Evolutionary conservation across 2,888 invertebrate species (phyloP), one percentile per base, ranked within the genome.

Genomic region (Muschampia plurimacula): DNA sequence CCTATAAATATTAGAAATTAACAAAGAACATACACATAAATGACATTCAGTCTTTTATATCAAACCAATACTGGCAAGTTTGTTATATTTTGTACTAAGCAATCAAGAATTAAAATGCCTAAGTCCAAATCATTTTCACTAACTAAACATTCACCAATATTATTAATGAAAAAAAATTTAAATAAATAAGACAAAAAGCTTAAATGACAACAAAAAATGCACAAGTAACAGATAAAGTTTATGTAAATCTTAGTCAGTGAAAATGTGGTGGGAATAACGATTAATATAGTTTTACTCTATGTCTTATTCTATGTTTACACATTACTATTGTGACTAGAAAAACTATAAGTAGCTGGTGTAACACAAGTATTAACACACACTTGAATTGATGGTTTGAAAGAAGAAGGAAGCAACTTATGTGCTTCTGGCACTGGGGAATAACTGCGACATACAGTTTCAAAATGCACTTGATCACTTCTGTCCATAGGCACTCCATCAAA

Each of bases 1-100:
- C 83, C 83, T 86, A 88, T 81, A 83, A 82, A 84, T 83, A 86
- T 83, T 84, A 87, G 80, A 88, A 87, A 89, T 87, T 89, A 92
- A 91, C 88, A 90, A 88, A 87, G 81, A 79, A 78, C 86, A 89
- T 86, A 89, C 83, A 86, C 82, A 88, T 89, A 90, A 87, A 93
- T 86, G 93, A 93, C 92, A 89, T 91, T 94, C 94, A 94, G 94
- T 94, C 94, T 94, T 93, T 90, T 91, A 90, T 83, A 92, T 91
- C 86, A 90, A 93, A 93, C 94, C 94, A 94, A 94, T 94, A 94
- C 93, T 94, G 94, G 94, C 94, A 94, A 94, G 93, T 93, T 92
- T 90, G 89, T 92, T 92, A 89, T 83, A 91, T 88, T 93, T 94
- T 94, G 94, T 94, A 94, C 94, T 93, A 92, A 92, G 89, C 88